Evolutionary conservation across 2,113 vertebrate genomes (phyloP).

Genomic region (Percopsis transmontana): DNA sequence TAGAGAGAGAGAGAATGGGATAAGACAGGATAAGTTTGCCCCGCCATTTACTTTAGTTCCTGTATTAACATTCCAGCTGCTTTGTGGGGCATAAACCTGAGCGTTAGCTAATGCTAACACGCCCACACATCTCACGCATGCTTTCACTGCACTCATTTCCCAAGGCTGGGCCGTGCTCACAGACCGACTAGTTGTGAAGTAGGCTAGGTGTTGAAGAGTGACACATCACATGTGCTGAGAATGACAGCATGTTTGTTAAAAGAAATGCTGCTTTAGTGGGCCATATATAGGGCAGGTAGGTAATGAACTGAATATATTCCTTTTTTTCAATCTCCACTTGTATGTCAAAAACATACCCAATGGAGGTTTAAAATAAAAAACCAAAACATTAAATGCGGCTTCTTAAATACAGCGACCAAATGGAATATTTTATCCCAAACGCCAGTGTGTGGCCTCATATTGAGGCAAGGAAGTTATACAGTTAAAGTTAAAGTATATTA

Average conservation of each 20-base stretch:
- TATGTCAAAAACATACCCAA: too few species aligned
- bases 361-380: too few species aligned
- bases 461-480: neutral
- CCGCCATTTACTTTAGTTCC: conserved; percentile 60
- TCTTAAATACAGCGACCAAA: too few species aligned
- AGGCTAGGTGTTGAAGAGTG: conserved; percentile 34
- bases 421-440: too few species aligned
- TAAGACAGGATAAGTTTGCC: conserved; percentile 34
- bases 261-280: too few species aligned
- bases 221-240: conserved; percentile 58
- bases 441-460: neutral
- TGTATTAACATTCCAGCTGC: conserved; percentile 74
- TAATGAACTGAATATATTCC: too few species aligned
- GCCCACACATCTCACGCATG: conserved; percentile 72
- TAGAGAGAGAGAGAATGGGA: conserved; percentile 8
- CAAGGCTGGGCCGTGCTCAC: conserved; percentile 42
- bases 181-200: conserved; percentile 16
- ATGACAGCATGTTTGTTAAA: conserved; percentile 34
- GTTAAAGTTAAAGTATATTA: too few species aligned
- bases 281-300: too few species aligned
- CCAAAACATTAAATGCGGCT: neutral
- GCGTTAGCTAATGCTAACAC: conserved; percentile 70
- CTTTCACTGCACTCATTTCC: conserved; percentile 70
- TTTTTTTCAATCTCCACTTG: too few species aligned
- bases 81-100: conserved; percentile 68